phyloP scores from a whole-genome alignment of 1,140 invertebrate genomes.

The Heliothis subflexa region DNA sequence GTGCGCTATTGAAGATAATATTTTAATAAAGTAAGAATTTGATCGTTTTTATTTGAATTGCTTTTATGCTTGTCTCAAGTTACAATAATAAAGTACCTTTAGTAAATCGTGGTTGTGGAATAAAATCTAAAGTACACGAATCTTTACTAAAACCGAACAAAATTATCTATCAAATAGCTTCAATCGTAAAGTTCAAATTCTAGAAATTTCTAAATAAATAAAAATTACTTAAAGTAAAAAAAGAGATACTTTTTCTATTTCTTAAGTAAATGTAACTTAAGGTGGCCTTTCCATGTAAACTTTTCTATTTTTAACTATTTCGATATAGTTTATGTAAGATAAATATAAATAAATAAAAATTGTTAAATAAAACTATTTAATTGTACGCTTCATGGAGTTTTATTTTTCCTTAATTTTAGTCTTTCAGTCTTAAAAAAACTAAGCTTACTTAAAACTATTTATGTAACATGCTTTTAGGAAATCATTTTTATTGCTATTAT shows the following conservation, averaged over 20 bases:
- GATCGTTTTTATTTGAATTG: too few species aligned
- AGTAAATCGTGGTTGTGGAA: constrained; percentile 38
- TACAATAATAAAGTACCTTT: too few species aligned
- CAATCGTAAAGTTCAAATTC: constrained; percentile 33
- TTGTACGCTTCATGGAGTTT: constrained; percentile 54
- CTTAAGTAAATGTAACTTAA: constrained; percentile 55
- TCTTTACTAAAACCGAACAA: constrained; percentile 17
- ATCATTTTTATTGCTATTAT: neutral
- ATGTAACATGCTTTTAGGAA: constrained; percentile 27
- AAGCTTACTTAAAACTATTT: constrained; percentile 34
- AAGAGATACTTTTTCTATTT: constrained; percentile 42
- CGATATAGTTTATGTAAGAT: constrained; percentile 81
- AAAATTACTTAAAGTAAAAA: neutral
- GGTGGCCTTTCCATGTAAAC: constrained; percentile 82
- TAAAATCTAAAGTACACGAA: constrained; percentile 1
- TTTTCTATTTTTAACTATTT: constrained; percentile 79
- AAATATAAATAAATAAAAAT: constrained; percentile 59
- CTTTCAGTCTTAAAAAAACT: constrained; percentile 47
- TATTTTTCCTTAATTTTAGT: constrained; percentile 40
- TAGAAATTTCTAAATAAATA: constrained; percentile 36
- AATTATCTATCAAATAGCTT: constrained; percentile 3
- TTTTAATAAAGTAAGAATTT: neutral
- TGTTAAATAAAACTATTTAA: constrained; percentile 69
- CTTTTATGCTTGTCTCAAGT: neutral
- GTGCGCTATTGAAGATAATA: neutral